A percentile compares a stretch with the other conserved stretches of the same genome.
These are phyloP conservation scores for Trachemys scripta DNA, from an alignment of 2,113 vertebrate species.

Conservation along the genomic window DNA sequence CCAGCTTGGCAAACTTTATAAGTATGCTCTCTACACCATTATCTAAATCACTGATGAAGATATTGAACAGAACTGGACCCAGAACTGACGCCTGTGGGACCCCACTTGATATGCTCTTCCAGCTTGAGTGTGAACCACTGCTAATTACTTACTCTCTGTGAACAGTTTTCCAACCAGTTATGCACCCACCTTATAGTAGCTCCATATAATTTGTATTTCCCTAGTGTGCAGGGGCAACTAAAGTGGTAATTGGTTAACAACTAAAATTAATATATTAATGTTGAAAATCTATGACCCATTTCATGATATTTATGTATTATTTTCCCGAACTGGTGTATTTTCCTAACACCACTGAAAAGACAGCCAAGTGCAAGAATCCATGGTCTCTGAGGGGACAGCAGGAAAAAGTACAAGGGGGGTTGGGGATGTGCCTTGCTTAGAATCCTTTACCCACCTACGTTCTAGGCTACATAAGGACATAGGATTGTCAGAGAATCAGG, in stretches of 20 bases:
- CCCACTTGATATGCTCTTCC: no score
- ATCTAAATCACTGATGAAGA: no score
- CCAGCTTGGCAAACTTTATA: no score
- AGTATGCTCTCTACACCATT: no score
- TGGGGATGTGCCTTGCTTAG: background rate
- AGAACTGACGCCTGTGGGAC: no score
- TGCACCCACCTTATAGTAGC: no score
- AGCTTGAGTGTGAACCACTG: no score
- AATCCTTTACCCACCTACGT: background rate
- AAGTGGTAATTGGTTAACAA: background rate
- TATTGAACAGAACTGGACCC: no score
- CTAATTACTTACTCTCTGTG: no score
- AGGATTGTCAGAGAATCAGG: background rate
- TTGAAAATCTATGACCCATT: background rate
- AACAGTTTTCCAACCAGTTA: no score
- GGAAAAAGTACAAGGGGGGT: background rate
- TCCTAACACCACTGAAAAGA: background rate
- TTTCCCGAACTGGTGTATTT: background rate
- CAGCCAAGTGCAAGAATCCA: background rate
- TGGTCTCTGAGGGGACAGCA: background rate
- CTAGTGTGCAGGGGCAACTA: background rate
- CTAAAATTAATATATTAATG: background rate
- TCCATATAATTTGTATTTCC: no score
- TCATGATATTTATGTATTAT: background rate
- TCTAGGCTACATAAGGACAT: background rate